Evolutionary conservation across 2,797 vertebrate species (phyloP), one percentile per base, ranked within the genome.

Genomic region (Coluber constrictor): DNA sequence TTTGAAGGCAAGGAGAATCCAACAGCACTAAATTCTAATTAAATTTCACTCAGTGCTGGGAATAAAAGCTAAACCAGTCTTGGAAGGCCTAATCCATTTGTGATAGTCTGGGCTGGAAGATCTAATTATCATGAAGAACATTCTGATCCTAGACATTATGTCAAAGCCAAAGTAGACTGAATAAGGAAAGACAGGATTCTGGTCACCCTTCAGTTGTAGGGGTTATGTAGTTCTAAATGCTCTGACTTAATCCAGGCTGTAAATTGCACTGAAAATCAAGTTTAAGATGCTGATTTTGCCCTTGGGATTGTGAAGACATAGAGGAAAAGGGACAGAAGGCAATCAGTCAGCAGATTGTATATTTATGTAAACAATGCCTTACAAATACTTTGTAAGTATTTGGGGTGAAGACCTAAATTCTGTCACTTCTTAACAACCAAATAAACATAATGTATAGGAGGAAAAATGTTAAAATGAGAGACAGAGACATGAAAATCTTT

Each of bases 1-100:
- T 51, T 15, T 54, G 60, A 90, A 92, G 60, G 79, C 60, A 70
- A 10, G 86, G 74, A 90, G 61, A 92, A 9, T 29, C 27, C 20
- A 56, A 37, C 29, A 94, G 92, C 94, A 93, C 94, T 96, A 95
- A 96, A 96, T 94, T 93, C 94, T 96, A 96, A 95, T 96, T 95
- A 96, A 96, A 95, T 96, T 96, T 96, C 95, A 95, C 57, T 0
- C 90, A 88, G 13, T 87, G 88, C 51, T 86, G 23, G 59, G 54
- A 86, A 93, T 90, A 93, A 95, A 95, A 95, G 87, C 3, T 51
- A 93, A 95, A 90, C 94, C 93, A 95, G 89, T 93, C 92, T 91
- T 0, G 0, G 63, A 32, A 92, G 56, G 90, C 83, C 90, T 95
- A 63, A 88, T 91, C 92, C 51, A 0, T 25, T 29, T 86, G 29